A percentile compares a stretch with the other conserved stretches of the same genome.
phyloP scores from a whole-genome alignment of 2,888 invertebrate species.

The Phymatocera aterrima region DNA sequence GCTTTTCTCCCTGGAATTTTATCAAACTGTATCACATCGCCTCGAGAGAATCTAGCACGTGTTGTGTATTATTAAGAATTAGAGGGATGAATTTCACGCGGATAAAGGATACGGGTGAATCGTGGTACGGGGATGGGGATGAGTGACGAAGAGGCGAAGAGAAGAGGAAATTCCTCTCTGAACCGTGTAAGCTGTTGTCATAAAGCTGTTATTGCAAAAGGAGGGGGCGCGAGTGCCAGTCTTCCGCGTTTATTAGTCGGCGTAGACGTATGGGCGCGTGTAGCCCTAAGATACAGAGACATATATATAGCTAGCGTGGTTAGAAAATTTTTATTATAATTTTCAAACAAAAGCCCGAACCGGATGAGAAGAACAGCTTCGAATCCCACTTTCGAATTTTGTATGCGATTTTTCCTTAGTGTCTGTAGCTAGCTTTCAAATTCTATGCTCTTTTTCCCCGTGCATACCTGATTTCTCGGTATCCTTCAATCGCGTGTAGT shows the following conservation, averaged over 20 bases:
- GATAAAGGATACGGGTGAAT: neutral
- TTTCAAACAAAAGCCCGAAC: too few species aligned
- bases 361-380: too few species aligned
- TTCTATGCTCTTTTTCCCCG: too few species aligned
- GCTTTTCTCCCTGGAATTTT: neutral
- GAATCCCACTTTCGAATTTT: too few species aligned
- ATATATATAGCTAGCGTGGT: too few species aligned
- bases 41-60: neutral
- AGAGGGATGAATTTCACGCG: neutral
- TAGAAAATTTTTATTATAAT: too few species aligned
- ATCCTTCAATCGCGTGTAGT: too few species aligned
- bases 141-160: neutral
- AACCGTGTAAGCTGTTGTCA: conserved; percentile 17
- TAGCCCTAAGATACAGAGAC: too few species aligned
- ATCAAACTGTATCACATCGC: neutral
- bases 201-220: conserved; percentile 17
- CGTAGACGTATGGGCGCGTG: neutral
- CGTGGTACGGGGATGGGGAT: neutral
- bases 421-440: too few species aligned
- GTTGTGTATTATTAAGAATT: neutral
- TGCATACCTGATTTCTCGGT: too few species aligned
- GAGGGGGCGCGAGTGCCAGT: neutral
- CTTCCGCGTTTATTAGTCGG: neutral
- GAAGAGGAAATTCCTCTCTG: neutral
- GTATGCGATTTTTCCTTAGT: too few species aligned